Evolutionary conservation across 2,888 invertebrate genomes (phyloP).

Genomic region (Idaea biselata): DNA sequence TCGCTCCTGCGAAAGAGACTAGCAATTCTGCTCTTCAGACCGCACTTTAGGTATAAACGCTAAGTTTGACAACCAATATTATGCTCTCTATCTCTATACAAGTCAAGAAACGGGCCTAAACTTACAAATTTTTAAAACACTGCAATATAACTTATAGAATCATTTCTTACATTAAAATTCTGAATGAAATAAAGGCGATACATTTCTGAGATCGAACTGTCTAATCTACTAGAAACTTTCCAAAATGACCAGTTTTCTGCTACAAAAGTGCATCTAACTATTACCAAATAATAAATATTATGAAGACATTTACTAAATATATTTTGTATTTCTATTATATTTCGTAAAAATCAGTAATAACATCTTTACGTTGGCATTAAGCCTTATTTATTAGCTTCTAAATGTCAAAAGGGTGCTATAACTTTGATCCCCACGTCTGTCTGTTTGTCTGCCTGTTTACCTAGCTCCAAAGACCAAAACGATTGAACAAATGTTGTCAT

Average conservation of each 20-base stretch:
- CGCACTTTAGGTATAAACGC: too few species aligned
- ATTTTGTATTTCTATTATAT: too few species aligned
- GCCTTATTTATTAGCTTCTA: background rate
- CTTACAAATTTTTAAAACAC: slow-evolving; percentile 65
- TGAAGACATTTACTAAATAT: too few species aligned
- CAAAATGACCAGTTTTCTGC: background rate
- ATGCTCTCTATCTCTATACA: background rate
- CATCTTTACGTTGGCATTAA: background rate
- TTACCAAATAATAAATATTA: background rate
- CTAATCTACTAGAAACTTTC: background rate
- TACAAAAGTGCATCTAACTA: background rate
- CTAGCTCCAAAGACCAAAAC: background rate
- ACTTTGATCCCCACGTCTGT: background rate
- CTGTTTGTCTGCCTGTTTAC: background rate
- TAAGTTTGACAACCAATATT: too few species aligned
- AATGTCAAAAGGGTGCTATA: background rate
- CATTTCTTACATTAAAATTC: slow-evolving; percentile 19
- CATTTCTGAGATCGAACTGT: slow-evolving; percentile 26
- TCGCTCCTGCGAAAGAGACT: too few species aligned
- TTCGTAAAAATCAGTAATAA: background rate
- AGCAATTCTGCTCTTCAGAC: too few species aligned
- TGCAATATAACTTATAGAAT: slow-evolving; percentile 28
- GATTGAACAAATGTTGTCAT: background rate
- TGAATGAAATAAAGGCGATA: slow-evolving; percentile 13
- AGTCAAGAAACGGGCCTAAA: slow-evolving; percentile 38